Percentiles rank a stretch among this genome's conserved stretches.
Conservation (phyloP, 2,113 vertebrate species). For the Melanostigma gelatinosum region DNA sequence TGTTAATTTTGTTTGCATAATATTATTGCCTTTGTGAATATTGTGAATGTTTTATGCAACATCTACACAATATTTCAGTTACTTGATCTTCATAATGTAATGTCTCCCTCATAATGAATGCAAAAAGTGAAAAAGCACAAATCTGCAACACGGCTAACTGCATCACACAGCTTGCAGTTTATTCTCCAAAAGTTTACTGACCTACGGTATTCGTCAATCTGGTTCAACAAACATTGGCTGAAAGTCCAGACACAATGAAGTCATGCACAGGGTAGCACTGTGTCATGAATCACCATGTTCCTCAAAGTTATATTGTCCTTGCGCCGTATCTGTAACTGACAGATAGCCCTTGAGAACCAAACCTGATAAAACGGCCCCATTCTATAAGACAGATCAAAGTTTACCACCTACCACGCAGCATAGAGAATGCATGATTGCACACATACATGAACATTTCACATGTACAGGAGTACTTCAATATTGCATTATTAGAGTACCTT, state of each 20-base stretch:
- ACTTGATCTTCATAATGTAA: neutral
- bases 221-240: slow-evolving; percentile 60
- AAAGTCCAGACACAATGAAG: slow-evolving; percentile 76
- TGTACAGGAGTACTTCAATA: neutral
- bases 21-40: neutral
- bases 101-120: neutral
- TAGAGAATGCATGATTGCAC: slow-evolving; percentile 5
- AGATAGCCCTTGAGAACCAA: slow-evolving; percentile 41
- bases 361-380: slow-evolving; percentile 25
- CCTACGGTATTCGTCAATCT: slow-evolving; percentile 34
- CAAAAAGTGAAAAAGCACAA: neutral
- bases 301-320: slow-evolving; percentile 37
- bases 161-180: neutral
- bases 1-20: neutral
- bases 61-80: neutral
- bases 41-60: neutral
- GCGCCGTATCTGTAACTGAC: slow-evolving; percentile 53
- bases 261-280: slow-evolving; percentile 41
- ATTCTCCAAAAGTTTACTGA: slow-evolving; percentile 34
- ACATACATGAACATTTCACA: neutral
- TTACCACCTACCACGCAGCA: neutral
- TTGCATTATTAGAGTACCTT: neutral
- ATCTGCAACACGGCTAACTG: neutral
- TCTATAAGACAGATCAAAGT: slow-evolving; percentile 33
- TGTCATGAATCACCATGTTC: slow-evolving; percentile 44